A percentile compares a stretch with the other conserved stretches of the same genome.
These are phyloP conservation scores for Onchidella celtica DNA, from an alignment of 2,888 invertebrate genomes.

Conservation along the genomic window DNA sequence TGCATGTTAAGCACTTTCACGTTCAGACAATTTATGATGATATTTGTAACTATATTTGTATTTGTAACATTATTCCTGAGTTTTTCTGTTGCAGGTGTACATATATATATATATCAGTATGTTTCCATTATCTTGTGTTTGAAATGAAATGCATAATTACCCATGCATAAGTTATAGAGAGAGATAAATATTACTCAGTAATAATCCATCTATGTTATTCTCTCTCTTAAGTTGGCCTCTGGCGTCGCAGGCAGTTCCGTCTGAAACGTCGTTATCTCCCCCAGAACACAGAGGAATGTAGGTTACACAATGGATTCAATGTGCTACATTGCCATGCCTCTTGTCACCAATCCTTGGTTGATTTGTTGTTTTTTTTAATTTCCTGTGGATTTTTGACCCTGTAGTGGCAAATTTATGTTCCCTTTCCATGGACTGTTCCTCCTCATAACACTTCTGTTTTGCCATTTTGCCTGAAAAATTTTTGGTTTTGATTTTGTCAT, in stretches of 20 bases:
- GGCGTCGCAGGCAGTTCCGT: conserved; percentile 73
- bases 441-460: no score
- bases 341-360: no score
- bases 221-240: conserved; percentile 69
- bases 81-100: neutral
- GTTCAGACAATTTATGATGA: no score
- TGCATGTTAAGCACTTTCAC: no score
- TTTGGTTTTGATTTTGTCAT: no score
- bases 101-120: no score
- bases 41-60: neutral
- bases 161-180: no score
- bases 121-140: no score
- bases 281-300: conserved; percentile 55
- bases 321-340: conserved; percentile 6
- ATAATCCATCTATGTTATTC: conserved; percentile 15
- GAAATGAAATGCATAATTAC: no score
- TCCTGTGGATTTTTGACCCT: neutral
- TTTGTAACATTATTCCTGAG: neutral
- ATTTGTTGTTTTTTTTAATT: conserved; percentile 4
- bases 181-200: neutral
- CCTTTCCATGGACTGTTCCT: no score
- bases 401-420: neutral
- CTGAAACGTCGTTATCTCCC: conserved; percentile 66
- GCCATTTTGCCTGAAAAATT: no score
- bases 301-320: conserved; percentile 33